Base-by-base conservation (phyloP, 2,113 vertebrate species). In the Cheilinus undulatus region DNA sequence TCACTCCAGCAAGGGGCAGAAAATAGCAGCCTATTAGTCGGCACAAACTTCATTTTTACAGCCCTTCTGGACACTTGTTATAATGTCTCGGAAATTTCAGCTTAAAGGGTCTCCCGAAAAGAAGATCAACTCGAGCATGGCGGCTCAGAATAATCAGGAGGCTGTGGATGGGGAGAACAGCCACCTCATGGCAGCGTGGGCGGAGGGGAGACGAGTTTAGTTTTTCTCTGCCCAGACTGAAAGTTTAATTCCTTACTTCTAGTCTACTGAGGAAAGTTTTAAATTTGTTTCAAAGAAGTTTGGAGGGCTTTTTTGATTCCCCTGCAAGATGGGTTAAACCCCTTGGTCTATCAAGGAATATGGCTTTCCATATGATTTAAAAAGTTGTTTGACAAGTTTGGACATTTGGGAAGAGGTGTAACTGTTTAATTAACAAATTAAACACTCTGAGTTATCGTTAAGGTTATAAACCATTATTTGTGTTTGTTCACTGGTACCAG, bases 31-130 rank as follows among this genome's bases (percentile, higher is more conserved):
- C 45, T 64, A 83, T 87, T 79, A 75, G 54, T 60, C 17, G 19
- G 46, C 43, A 38, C 58, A 66, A 80, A 73, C 49, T 11, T 60
- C 20, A 42, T 69, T 76, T 69, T 72, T 64, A 45, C 65, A 68
- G 64, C 48, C 79, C 54, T 80, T 59, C 50, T 59, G 82, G 82
- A 78, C 76, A 52, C 40, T 87, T 59, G 63, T 82, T 85, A 83
- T 76, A 78, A 80, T 34, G 75, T 79, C 28, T 67, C 0, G 27
- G 66, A 80, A 68, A 60, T 67, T 66, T 76, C 19, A 0, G 42
- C 51, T 69, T 76, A 71, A 74, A 76, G 61, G 43, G 49, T 61
- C 45, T 56, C 64, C 76, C 56, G 13, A 62, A 67, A 72, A 51
- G 43, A 80, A 69, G 68, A 36, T 79, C 76, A 36, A 79, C 58